A percentile compares a stretch with the other conserved stretches of the same genome.
Conservation (phyloP, 1,140 invertebrate genomes). For the Aphis craccivora region DNA sequence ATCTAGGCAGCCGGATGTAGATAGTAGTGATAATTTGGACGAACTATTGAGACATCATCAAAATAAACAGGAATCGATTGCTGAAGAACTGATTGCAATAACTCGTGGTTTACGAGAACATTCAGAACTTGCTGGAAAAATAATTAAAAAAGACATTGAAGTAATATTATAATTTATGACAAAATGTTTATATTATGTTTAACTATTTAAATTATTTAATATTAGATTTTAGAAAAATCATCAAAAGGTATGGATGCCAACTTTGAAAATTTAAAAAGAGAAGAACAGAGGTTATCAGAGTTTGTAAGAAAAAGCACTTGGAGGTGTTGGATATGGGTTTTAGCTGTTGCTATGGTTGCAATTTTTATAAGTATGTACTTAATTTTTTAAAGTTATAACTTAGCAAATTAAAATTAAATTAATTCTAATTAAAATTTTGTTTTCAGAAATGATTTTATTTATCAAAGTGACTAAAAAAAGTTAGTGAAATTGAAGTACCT, state of each 20-base stretch:
- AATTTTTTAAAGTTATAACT: background rate
- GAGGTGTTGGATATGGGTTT: conserved; percentile 93
- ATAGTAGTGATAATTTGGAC: conserved; percentile 65
- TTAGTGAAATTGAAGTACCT: background rate
- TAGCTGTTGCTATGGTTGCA: conserved; percentile 81
- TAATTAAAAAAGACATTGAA: conserved; percentile 87
- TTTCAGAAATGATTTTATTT: conserved; percentile 80
- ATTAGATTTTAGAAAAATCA: conserved; percentile 77
- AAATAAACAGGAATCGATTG: conserved; percentile 88
- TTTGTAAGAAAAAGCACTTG: conserved; percentile 82
- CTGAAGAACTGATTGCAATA: conserved; percentile 90
- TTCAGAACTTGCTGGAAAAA: conserved; percentile 80
- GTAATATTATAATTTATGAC: conserved; percentile 64
- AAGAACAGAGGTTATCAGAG: conserved; percentile 82
- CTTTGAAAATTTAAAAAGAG: conserved; percentile 76
- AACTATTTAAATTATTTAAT: conserved; percentile 59
- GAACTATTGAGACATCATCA: conserved; percentile 84
- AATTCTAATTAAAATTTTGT: conserved; percentile 19
- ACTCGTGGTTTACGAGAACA: conserved; percentile 89
- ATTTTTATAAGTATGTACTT: conserved; percentile 83
- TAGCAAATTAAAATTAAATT: background rate
- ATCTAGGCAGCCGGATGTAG: conserved; percentile 38
- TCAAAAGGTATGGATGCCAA: conserved; percentile 81
- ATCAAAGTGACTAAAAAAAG: conserved; percentile 79
- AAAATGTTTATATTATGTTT: background rate